Evolutionary conservation across 2,113 vertebrate genomes (phyloP).

Genomic region (Pituophis catenifer): DNA sequence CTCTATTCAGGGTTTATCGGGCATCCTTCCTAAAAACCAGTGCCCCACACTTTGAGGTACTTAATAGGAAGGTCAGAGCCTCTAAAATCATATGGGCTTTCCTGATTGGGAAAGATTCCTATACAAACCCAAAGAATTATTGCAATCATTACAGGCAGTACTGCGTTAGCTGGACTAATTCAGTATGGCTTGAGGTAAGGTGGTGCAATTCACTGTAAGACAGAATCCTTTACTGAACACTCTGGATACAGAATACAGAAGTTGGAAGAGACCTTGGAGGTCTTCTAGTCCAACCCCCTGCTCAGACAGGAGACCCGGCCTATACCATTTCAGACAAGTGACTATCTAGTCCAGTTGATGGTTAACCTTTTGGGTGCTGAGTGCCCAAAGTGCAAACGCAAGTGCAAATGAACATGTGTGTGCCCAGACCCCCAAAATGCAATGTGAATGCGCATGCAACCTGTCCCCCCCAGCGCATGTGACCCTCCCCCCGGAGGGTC

Average conservation of each 20-base stretch:
- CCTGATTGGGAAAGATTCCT: background rate
- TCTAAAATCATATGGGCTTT: background rate
- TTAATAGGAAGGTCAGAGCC: background rate
- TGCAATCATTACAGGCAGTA: background rate
- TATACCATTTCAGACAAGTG: background rate
- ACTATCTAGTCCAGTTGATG: too few relatives aligned
- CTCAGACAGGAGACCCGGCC: background rate
- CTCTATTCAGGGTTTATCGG: background rate
- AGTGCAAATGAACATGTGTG: too few relatives aligned
- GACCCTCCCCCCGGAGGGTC: too few relatives aligned
- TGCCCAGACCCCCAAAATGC: too few relatives aligned
- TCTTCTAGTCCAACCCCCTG: background rate
- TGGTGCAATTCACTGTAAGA: background rate
- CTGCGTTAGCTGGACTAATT: background rate
- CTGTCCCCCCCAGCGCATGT: too few relatives aligned
- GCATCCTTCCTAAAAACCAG: background rate
- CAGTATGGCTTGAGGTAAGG: background rate
- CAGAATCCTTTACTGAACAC: background rate
- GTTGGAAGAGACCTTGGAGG: background rate
- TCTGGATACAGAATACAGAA: background rate
- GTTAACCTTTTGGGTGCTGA: too few relatives aligned
- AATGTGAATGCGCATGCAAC: too few relatives aligned
- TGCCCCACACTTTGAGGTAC: background rate
- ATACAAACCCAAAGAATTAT: background rate
- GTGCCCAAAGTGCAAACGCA: too few relatives aligned